These are phyloP conservation scores for Heloderma charlesbogerti DNA, from an alignment of 2,113 vertebrate species.

Conservation along the genomic window DNA sequence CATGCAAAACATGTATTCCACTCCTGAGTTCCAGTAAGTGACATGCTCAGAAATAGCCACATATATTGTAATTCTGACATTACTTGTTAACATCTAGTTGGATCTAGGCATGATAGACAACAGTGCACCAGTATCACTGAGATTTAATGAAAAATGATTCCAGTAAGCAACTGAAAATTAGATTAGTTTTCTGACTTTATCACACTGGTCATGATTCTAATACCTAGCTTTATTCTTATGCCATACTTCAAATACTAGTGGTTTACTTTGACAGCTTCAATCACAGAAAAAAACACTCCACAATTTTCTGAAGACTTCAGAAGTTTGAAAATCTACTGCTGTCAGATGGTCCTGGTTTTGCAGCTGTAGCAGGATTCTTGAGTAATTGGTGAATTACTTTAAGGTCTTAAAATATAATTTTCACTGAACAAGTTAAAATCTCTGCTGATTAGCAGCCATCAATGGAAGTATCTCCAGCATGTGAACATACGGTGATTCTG, in stretches of 20 bases:
- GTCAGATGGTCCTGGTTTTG: background rate
- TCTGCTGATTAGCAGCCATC: constrained; percentile 61
- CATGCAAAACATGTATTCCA: background rate
- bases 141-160: background rate
- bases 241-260: background rate
- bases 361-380: background rate
- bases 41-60: background rate
- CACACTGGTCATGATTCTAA: background rate
- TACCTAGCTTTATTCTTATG: background rate
- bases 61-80: background rate
- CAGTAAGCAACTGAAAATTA: background rate
- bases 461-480: constrained; percentile 43
- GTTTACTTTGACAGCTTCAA: background rate
- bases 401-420: constrained; percentile 6
- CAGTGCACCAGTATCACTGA: background rate
- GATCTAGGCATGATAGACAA: background rate
- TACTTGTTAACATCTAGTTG: background rate
- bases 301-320: background rate
- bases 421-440: constrained; percentile 61
- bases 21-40: background rate
- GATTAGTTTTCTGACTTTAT: background rate
- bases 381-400: background rate
- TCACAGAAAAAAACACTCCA: background rate
- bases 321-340: background rate
- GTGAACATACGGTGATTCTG: constrained; percentile 29